These are phyloP conservation scores for Setipinna tenuifilis DNA, from an alignment of 2,797 vertebrate genomes.

Conservation along the genomic window DNA sequence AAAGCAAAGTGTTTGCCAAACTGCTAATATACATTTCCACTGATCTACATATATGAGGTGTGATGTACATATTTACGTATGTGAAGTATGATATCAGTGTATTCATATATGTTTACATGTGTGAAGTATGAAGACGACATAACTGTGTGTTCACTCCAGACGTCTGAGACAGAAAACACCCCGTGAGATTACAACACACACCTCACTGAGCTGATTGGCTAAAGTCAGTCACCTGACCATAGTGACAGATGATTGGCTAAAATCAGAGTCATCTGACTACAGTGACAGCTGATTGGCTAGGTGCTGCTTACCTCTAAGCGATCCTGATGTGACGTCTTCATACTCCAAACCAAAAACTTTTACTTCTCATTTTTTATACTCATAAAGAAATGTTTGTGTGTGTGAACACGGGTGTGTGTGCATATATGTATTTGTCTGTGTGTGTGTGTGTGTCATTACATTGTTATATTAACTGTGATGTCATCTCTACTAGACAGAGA, in stretches of 20 bases:
- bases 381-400: neutral
- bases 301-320: no score
- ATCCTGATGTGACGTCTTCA: neutral
- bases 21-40: neutral
- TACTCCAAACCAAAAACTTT: neutral
- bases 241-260: neutral
- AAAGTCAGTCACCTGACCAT: neutral
- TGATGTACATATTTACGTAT: neutral
- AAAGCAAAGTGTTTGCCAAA: slow-evolving; percentile 6
- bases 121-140: no score
- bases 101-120: no score
- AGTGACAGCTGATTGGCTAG: neutral
- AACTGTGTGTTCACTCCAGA: no score
- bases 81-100: neutral
- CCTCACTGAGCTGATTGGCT: neutral
- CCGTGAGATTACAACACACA: no score
- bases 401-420: neutral
- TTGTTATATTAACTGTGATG: neutral
- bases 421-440: neutral
- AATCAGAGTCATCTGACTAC: neutral
- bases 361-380: neutral
- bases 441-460: neutral
- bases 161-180: no score
- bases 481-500: neutral
- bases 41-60: neutral